A percentile compares a stretch with the other conserved stretches of the same genome.
These are phyloP conservation scores for Labroides dimidiatus DNA, from an alignment of 2,797 vertebrate species.

Conservation along the genomic window DNA sequence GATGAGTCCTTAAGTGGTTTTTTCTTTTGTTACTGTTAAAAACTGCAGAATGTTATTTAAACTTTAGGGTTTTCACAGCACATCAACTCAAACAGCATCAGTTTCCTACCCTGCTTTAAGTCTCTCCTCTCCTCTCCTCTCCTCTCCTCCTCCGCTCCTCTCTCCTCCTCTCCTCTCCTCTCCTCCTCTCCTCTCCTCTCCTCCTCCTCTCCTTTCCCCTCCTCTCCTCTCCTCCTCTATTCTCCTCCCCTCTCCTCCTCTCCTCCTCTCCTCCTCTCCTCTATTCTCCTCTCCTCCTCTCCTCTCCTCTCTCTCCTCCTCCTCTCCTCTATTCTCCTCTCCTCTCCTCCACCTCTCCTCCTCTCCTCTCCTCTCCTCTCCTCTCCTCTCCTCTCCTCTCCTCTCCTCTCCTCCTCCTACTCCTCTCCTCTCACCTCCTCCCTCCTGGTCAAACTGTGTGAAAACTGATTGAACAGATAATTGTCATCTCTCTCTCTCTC, in stretches of 20 bases:
- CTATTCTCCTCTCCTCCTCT: not conserved
- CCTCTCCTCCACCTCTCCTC: no score
- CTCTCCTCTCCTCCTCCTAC: not conserved
- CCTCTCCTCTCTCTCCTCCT: constrained; percentile 2
- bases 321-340: no score
- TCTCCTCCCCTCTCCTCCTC: no score
- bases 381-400: no score
- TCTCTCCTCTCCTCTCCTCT: constrained; percentile 83
- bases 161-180: no score
- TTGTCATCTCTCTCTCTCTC: constrained; percentile 74
- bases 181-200: no score
- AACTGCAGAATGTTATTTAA: not conserved
- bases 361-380: no score
- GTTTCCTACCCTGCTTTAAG: constrained; percentile 27
- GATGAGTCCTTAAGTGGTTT: not conserved
- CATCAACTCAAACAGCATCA: not conserved
- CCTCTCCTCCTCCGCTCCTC: no score
- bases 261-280: constrained; percentile 63
- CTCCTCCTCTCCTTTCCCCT: no score
- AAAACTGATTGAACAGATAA: constrained; percentile 75
- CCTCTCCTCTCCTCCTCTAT: no score
- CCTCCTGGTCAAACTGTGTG: constrained; percentile 41
- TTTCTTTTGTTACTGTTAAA: constrained; percentile 11
- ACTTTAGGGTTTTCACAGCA: not conserved
- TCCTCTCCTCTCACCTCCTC: constrained; percentile 3